Base-by-base conservation (phyloP, 2,888 invertebrate genomes). In the Cosmia pyralina region DNA sequence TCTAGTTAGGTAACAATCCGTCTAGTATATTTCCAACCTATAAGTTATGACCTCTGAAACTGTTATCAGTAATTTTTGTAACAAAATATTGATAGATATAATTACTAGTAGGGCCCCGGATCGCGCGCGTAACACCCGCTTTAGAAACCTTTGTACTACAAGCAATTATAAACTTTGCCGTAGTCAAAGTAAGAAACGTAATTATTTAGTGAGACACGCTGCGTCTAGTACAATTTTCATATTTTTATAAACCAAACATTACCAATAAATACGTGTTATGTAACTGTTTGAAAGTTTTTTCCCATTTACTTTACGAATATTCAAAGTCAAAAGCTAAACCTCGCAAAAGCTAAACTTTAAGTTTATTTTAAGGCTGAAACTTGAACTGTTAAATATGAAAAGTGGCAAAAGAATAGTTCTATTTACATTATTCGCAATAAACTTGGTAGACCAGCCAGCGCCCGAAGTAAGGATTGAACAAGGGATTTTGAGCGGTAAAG, bases 401-500 rank as follows among this genome's bases (percentile, higher is more conserved):
- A 88, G 82, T 74, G 81, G 72, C 62, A 91, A 91, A 79, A 87
- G 85, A 69, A 73, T 94, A 69, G 86, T 93, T 69, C 82, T 94
- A 71, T 92, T 93, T 81, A 90, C 92, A 48, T 86, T 94, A 28
- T 89, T 94, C 60, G 90, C 88, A 19, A 88, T 90, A 83, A 92
- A 93, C 79, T 84, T 94, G 72, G 87, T 93, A 44, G 92, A 93
- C 28, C 92, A 93, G 69, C 93, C 92, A 58, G 88, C 93, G 0
- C 93, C 92, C 1, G 89, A 92, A 81, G 89, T 94, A 13, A 84
- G 44, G 1, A 89, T 93, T 19, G 90, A 88, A 11, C 93, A 93
- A 89, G 91, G 93, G 22, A 88, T 76, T 82, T 82, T 93, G 79
- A 90, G 84, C 81, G 92, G 93, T 80, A 92, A 91, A 87, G 85